Evolutionary conservation across 2,888 invertebrate genomes (phyloP), one percentile per base, ranked within the genome.

Genomic region (Cosmorhoe ocellata): DNA sequence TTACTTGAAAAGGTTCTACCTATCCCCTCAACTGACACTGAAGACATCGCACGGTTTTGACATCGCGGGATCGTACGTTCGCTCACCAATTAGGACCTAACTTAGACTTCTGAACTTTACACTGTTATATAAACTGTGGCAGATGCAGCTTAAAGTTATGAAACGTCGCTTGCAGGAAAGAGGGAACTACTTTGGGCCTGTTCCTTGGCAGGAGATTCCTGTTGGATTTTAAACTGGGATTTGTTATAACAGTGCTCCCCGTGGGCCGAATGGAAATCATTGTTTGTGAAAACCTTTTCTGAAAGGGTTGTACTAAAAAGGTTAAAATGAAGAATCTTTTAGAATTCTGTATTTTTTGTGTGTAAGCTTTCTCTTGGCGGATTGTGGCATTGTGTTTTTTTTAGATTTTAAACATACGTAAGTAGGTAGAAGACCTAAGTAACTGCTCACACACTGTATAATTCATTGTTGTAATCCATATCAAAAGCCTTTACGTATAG

Each of bases 161-260:
- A 24, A 22, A 30, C 11, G 41, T 51, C 51, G 32, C 32, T 41
- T 46, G 46, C 51, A 37, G 42, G 40, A 51, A 46, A 50, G 46
- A 51, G 22, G 24, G 31, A 11, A 22, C 38, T 22, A 46, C 38
- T 46, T 51, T 10, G 38, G 31, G 22, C 28, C 37, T 31, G 32
- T 13, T 45, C 32, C 37, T 41, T 8, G 31, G 14, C 5, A 3
- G 5, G 10, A 5, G 24, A 38, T 37, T 1, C 3, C 28, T 7
- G 12, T 7, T 22, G 12, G 22, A 27, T 40, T 39, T 32, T 10
- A 34, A 34, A 46, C 43, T 43, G 27, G 14, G 24, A 10, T 37
- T 9, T 45, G 11, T 2, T 10, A 33, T 46, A 3, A 12, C 36
- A 39, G 38, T 28, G 22, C 13, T 31, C 36, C 28, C 13, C 8